phyloP scores from a whole-genome alignment of 92 coral and sea anemone species.

The Ricordea florida region DNA sequence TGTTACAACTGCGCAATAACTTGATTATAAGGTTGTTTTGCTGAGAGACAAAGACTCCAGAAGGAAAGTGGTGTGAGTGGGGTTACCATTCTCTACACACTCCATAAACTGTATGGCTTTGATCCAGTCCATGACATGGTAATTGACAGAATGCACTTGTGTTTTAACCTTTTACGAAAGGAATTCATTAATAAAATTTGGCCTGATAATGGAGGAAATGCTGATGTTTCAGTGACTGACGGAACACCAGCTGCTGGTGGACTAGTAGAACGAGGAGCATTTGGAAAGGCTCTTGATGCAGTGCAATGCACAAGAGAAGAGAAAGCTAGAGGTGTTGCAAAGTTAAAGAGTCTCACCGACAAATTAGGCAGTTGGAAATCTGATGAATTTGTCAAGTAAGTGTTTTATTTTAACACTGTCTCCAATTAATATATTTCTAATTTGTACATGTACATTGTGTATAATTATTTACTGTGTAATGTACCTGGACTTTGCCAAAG shows the following conservation, averaged over 20 bases:
- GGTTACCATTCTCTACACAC: conserved; percentile 57
- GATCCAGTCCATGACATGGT: conserved; percentile 76
- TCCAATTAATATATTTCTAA: no score
- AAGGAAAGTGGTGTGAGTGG: conserved; percentile 70
- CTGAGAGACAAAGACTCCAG: conserved; percentile 44
- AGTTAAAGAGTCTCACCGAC: conserved; percentile 57
- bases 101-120: conserved; percentile 59
- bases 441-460: no score
- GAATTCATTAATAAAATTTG: conserved; percentile 76
- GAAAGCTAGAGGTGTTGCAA: conserved; percentile 68
- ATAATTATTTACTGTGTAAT: no score
- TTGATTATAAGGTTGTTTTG: no score
- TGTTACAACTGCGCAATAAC: no score
- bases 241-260: conserved; percentile 73
- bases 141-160: conserved; percentile 74
- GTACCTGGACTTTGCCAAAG: no score
- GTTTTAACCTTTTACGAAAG: conserved; percentile 64
- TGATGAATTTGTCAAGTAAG: conserved; percentile 70
- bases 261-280: conserved; percentile 29
- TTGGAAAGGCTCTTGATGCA: conserved; percentile 43
- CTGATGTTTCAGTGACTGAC: conserved; percentile 32
- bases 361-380: conserved; percentile 82
- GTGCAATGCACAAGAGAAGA: conserved; percentile 65
- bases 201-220: conserved; percentile 67
- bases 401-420: no score